Evolutionary conservation across 1,140 invertebrate species (phyloP), one percentile per base, ranked within the genome.

Genomic region (Cylas formicarius): DNA sequence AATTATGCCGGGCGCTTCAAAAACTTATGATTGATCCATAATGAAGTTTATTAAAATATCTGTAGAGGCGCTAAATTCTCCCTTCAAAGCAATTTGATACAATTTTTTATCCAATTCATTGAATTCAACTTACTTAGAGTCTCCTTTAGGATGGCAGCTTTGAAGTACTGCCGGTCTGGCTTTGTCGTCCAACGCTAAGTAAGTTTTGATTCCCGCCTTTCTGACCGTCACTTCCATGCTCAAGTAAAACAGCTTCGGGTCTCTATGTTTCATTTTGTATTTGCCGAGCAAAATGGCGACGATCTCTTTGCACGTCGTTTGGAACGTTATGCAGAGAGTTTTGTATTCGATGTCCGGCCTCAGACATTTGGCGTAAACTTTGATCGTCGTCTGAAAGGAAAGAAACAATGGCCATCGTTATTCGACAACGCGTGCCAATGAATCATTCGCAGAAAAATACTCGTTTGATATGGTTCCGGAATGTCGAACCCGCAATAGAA

Each of bases 311-410:
- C 87, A 87, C 0, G 85, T 83, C 6, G 87, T 92, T 50, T 86
- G 78, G 67, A 82, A 85, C 3, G 82, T 85, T 34, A 93, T 86
- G 37, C 84, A 81, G 32, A 93, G 67, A 0, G 90, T 93, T 69
- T 93, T 93, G 75, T 93, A 94, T 62, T 93, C 88, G 60, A 94
- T 91, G 67, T 93, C 90, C 1, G 86, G 79, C 23, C 89, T 77
- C 42, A 94, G 72, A 59, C 88, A 89, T 52, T 81, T 82, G 1
- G 89, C 86, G 65, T 86, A 92, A 27, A 94, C 85, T 69, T 92
- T 90, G 40, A 94, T 86, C 2, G 88, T 88, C 14, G 86, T 87
- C 88, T 93, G 81, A 2, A 76, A 77, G 20, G 57, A 60, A 56
- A 63, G 66, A 54, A 56, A 55, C 49, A 48, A 55, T 37, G n/a